Evolutionary conservation across 2,113 vertebrate species (phyloP), one percentile per base, ranked within the genome.

Genomic region (Danionella cerebrum): DNA sequence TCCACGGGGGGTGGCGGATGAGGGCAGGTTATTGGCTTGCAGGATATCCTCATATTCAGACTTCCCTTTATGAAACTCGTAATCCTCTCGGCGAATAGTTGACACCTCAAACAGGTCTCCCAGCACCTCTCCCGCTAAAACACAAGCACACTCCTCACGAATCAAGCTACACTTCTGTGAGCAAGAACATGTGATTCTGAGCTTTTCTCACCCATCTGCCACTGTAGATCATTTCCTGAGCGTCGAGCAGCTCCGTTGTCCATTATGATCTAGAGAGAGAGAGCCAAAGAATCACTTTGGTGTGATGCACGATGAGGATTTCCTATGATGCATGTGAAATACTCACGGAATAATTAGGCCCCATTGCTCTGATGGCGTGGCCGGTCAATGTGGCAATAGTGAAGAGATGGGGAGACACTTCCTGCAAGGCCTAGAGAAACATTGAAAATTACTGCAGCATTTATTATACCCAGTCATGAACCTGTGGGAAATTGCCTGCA

Each of bases 241-340:
- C 70, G 73, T 10, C 75, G 85, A 9, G 89, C 89, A 0, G 86
- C 79, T 19, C 89, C 89, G 3, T 91, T 91, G 71, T 90, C 89
- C 89, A 91, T 85, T 65, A 91, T 90, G 54, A 91, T 89, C 89
- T 91, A n/a, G n/a, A n/a, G n/a, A n/a, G n/a, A n/a, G n/a, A n/a
- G n/a, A n/a, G n/a, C n/a, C n/a, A n/a, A n/a, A n/a, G n/a, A n/a
- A n/a, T n/a, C n/a, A n/a, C n/a, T n/a, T n/a, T n/a, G n/a, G 16
- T 14, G 18, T 38, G 33, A 8, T 42, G 4, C 8, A 7, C 3
- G 8, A 1, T 38, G n/a, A n/a, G n/a, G n/a, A n/a, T 41, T 22
- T 24, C 13, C 7, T 3, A 6, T 4, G 4, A 6, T 19, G 6
- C 16, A 4, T 6, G 22, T 14, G n/a, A 58, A 10, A 16, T 42